phyloP scores from a whole-genome alignment of 2,113 vertebrate species.

The Dunckerocampus dactyliophorus region DNA sequence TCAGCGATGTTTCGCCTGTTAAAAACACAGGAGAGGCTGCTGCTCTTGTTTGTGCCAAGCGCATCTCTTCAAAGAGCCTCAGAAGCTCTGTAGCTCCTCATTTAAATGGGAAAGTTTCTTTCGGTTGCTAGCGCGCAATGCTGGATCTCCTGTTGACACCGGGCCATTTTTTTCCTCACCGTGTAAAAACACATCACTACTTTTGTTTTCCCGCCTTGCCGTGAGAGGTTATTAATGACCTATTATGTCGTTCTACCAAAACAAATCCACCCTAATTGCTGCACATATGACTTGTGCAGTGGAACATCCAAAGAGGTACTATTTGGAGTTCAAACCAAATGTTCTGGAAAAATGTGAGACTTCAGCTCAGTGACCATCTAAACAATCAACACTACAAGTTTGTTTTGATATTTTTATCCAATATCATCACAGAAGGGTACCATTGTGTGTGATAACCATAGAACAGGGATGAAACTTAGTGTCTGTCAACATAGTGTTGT shows the following conservation, averaged over 20 bases:
- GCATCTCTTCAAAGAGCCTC: slow-evolving; percentile 74
- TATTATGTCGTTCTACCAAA: neutral
- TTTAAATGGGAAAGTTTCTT: slow-evolving; percentile 75
- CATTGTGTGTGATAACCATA: no score
- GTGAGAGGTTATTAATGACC: slow-evolving; percentile 73
- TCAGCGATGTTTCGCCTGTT: slow-evolving; percentile 72
- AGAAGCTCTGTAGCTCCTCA: slow-evolving; percentile 68
- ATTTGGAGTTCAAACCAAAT: no score
- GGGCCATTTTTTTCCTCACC: slow-evolving; percentile 54
- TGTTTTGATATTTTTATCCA: no score
- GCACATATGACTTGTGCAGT: slow-evolving; percentile 28
- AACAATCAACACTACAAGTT: no score
- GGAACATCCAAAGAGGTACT: no score
- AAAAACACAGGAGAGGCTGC: slow-evolving; percentile 74
- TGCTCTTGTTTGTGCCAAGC: slow-evolving; percentile 71
- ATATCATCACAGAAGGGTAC: no score
- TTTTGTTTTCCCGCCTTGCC: slow-evolving; percentile 54
- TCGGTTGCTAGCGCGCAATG: slow-evolving; percentile 50
- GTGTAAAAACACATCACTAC: slow-evolving; percentile 53
- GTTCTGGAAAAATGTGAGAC: no score
- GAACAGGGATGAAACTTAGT: no score
- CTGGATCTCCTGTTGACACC: slow-evolving; percentile 70
- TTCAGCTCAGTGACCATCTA: no score
- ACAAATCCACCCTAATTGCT: slow-evolving; percentile 68
- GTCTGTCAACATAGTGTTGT: no score